Evolutionary conservation across 2,888 invertebrate species (phyloP).

Genomic region (Phyllotreta striolata): DNA sequence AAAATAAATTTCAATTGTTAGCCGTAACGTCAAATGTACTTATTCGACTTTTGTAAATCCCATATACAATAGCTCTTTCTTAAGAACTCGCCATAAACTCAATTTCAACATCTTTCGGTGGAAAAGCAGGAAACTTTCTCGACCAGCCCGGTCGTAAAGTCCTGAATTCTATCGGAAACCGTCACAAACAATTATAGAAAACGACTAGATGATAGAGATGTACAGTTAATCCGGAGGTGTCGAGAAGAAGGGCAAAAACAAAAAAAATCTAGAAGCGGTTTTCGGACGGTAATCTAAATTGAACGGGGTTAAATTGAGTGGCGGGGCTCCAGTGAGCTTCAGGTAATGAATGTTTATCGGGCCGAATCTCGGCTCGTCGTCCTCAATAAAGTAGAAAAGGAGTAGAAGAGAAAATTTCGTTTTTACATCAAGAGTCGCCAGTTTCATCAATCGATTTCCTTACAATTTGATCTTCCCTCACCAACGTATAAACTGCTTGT

Average conservation of each 20-base stretch:
- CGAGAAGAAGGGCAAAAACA: slow-evolving; percentile 52
- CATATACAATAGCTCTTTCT: too few relatives aligned
- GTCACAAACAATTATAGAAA: slow-evolving; percentile 29
- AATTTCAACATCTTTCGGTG: too few relatives aligned
- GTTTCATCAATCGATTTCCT: slow-evolving; percentile 11
- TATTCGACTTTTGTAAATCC: too few relatives aligned
- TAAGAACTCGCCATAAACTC: too few relatives aligned
- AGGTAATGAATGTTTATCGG: slow-evolving; percentile 62
- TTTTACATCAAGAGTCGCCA: slow-evolving; percentile 6
- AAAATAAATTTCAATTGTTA: too few relatives aligned
- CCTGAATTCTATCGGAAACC: slow-evolving; percentile 24
- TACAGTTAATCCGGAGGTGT: slow-evolving; percentile 58
- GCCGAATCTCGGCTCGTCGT: slow-evolving; percentile 54
- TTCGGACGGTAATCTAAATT: slow-evolving; percentile 60
- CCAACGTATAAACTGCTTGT: neutral
- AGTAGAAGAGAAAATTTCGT: slow-evolving; percentile 15
- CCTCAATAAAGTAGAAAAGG: slow-evolving; percentile 11
- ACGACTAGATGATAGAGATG: slow-evolving; percentile 38
- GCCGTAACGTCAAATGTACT: too few relatives aligned
- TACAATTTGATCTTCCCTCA: neutral
- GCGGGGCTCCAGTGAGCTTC: slow-evolving; percentile 51
- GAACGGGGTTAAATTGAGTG: slow-evolving; percentile 60
- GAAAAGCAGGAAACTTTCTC: too few relatives aligned
- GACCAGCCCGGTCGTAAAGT: slow-evolving; percentile 13
- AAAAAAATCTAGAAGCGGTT: slow-evolving; percentile 53